Evolutionary conservation across 2,888 invertebrate species (phyloP).

Genomic region (Sisyra nigra): DNA sequence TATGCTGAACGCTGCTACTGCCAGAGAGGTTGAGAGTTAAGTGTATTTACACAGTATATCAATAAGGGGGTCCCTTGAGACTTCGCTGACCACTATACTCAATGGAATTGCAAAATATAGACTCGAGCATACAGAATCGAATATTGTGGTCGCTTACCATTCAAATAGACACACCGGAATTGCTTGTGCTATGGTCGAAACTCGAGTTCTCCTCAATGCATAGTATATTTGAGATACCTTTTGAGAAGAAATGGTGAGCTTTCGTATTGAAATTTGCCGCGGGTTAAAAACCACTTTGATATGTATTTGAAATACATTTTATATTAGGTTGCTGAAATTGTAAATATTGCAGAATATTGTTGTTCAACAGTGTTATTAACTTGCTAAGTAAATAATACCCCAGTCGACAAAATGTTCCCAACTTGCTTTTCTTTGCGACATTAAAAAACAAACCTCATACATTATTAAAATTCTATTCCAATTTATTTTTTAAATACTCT

Average conservation of each 20-base stretch:
- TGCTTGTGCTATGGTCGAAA: constrained; percentile 11
- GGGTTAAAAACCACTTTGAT: constrained; percentile 20
- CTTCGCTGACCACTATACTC: constrained; percentile 25
- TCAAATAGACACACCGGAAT: too few species aligned
- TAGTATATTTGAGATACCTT: constrained; percentile 23
- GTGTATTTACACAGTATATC: constrained; percentile 31
- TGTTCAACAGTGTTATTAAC: neutral
- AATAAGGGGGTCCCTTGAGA: constrained; percentile 25
- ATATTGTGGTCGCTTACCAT: too few species aligned
- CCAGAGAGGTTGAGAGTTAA: constrained; percentile 17
- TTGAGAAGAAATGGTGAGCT: constrained; percentile 18
- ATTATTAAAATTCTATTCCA: too few species aligned
- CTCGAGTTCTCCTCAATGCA: constrained; percentile 22
- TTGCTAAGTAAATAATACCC: too few species aligned
- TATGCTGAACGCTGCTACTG: neutral
- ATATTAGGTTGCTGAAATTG: constrained; percentile 8
- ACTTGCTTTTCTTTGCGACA: too few species aligned
- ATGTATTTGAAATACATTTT: constrained; percentile 24
- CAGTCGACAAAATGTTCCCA: too few species aligned
- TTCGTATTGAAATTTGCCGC: constrained; percentile 22
- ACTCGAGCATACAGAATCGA: constrained; percentile 12
- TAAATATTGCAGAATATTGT: constrained; percentile 1
- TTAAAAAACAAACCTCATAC: too few species aligned
- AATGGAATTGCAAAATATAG: constrained; percentile 26
- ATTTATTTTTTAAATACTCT: too few species aligned